These are phyloP conservation scores for Pachyseris speciosa DNA, from an alignment of 64 coral and sea anemone genomes.

Conservation along the genomic window DNA sequence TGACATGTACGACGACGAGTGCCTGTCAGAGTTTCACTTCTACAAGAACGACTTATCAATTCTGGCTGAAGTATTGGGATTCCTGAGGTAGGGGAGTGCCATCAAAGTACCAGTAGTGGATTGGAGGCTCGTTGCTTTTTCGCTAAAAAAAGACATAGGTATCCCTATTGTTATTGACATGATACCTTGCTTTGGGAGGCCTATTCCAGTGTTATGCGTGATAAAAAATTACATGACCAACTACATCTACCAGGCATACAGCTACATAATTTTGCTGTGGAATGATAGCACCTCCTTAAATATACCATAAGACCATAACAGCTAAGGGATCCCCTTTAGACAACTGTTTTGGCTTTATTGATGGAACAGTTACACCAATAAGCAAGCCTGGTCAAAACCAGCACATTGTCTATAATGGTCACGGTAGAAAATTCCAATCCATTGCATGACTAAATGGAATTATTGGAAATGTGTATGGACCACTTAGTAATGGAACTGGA, in stretches of 20 bases:
- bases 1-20: background rate
- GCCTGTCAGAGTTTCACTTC: background rate
- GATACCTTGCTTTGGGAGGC: no score
- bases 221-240: no score
- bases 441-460: background rate
- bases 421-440: conserved; percentile 2
- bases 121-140: background rate
- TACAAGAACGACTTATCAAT: no score
- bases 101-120: background rate
- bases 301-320: no score
- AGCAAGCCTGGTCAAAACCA: conserved; percentile 8
- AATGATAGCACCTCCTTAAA: no score
- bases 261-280: no score
- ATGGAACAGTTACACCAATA: conserved; percentile 12
- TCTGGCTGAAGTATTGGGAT: background rate
- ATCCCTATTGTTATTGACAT: no score
- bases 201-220: no score
- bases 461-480: conserved; percentile 20
- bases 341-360: background rate
- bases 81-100: background rate
- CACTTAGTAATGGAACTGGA: background rate
- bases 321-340: no score
- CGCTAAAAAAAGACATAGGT: no score
- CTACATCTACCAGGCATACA: no score
- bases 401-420: background rate